Base-by-base conservation (phyloP, 1,140 invertebrate species). In the Ptiloglossa arizonensis region DNA sequence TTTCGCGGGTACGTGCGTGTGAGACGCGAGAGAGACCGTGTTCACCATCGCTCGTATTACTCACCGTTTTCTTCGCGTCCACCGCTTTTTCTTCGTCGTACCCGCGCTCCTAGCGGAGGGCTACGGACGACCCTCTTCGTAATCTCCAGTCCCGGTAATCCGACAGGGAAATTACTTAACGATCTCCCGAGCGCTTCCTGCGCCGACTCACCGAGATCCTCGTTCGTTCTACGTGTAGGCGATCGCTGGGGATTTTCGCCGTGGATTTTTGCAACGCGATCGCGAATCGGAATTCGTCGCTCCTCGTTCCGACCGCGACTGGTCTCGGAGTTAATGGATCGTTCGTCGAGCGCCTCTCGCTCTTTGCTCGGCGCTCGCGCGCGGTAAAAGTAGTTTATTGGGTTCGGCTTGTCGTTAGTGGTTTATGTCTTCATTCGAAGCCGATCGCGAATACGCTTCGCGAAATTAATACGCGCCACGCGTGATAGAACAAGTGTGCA, bases 131-230 rank as follows among this genome's bases (percentile, higher is more conserved):
- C 44, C 70, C 35, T 74, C 38, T 54, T 48, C 27, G 22, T 66
- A 71, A 78, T 73, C 62, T 68, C 22, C 62, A 57, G 66, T 19
- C 48, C 17, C 29, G 41, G 62, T 69, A 79, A 85, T 85, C 70
- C 80, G 52, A 59, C 57, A 68, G 38, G 27, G 67, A 79, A 82
- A 86, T 86, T 85, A 79, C 74, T 86, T 79, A 81, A 86, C 75
- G 38, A 79, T 52, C 64, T 35, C 22, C 27, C 54, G 27, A 44
- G 19, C 29, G n/a, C 63, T 85, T 81, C 41, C 72, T 81, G 56
- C 5, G 27, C 54, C 17, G 17, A n/a, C n/a, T 22, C n/a, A 5
- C 19, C 32, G 38, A 22, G 56, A 32, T 66, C 50, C 24, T 29
- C 68, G 15, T 56, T 52, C 0, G 13, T 54, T 81, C 17, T 50